Base-by-base conservation (phyloP, 2,797 vertebrate genomes). In the Bradypodion pumilum region DNA sequence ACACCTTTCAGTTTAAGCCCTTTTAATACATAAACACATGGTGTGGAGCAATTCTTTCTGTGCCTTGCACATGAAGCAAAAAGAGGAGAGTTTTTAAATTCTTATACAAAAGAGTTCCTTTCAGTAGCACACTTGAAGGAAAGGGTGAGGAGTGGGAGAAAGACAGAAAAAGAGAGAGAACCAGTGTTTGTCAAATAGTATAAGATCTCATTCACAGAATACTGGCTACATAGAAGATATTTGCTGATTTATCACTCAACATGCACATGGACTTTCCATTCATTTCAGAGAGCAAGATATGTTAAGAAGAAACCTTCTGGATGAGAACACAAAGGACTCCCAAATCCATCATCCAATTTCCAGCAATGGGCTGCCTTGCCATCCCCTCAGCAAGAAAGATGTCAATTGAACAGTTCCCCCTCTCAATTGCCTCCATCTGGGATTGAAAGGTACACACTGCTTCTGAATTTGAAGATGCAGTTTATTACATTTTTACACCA, bases 1-100 rank as follows among this genome's bases (percentile, higher is more conserved):
- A 90, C 92, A 95, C 95, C 94, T 95, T 95, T 92, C 92, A 90
- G 93, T 91, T 94, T 92, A 90, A 92, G 93, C 80, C 92, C 93
- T 90, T 74, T 93, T 91, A 92, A 94, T 94, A 94, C 92, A 95
- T 46, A 83, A 75, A 89, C 81, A 84, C 73, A 27, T 68, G 76
- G 87, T 62, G 19, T 16, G 84, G 95, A 94, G 94, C 94, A 94
- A 94, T 92, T 91, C 89, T 86, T 80, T 90, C 23, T 2, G n/a
- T 81, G 85, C 83, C 73, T 77, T 88, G 88, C 89, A 85, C 84
- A 82, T 88, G 91, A 86, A 69, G 0, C 0, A 65, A 88, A 85
- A 85, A 65, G 6, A 42, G 84, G 83, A 74, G 83, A 89, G 80
- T 82, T 93, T 93, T 91, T 82, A 90, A 94, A 85, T 90, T 92